Conservation (phyloP, 2,797 vertebrate species). For the Esox masquinongy region DNA sequence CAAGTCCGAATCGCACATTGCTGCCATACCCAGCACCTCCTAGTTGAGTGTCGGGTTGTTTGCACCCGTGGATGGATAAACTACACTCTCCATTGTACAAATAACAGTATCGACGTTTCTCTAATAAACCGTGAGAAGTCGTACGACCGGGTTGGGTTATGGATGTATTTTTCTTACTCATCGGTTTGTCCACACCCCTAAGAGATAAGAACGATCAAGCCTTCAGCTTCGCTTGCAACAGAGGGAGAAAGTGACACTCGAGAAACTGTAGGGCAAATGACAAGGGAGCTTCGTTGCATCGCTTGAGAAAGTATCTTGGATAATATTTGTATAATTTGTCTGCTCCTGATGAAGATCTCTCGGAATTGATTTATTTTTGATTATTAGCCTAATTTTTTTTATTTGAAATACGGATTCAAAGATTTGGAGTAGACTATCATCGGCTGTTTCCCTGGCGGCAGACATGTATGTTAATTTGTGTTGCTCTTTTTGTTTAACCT, state of each 20-base stretch:
- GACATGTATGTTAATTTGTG: slow-evolving; percentile 55
- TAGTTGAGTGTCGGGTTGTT: neutral
- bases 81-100: too few relatives aligned
- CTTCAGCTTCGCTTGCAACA: slow-evolving; percentile 19
- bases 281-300: neutral
- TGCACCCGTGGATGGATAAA: neutral
- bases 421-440: slow-evolving; percentile 10
- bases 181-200: slow-evolving; percentile 57
- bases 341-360: neutral
- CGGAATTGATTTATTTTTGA: neutral
- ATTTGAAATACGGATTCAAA: slow-evolving; percentile 18
- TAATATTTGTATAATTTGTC: neutral
- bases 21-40: slow-evolving; percentile 8
- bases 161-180: slow-evolving; percentile 38
- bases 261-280: slow-evolving; percentile 13
- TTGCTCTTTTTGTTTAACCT: neutral
- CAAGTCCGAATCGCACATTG: slow-evolving; percentile 7
- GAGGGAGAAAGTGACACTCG: slow-evolving; percentile 43
- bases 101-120: neutral
- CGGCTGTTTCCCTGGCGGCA: slow-evolving; percentile 28
- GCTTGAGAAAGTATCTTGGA: neutral
- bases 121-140: neutral
- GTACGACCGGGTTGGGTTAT: neutral
- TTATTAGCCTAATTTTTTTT: slow-evolving; percentile 16
- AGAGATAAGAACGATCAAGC: slow-evolving; percentile 41